phyloP scores from a whole-genome alignment of 2,113 vertebrate genomes.

The Pluvianellus socialis region DNA sequence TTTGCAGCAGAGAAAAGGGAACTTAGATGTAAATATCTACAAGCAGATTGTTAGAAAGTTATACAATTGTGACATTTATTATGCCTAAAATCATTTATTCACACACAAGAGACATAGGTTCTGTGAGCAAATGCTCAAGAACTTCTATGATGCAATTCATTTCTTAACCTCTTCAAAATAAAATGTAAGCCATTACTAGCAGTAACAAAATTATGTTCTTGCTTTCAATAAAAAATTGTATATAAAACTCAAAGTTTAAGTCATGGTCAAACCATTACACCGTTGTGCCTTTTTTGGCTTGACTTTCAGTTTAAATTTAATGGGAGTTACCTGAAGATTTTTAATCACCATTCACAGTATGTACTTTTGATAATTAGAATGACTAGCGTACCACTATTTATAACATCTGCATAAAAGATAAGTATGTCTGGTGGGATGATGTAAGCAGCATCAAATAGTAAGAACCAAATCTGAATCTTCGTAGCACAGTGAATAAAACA shows the following conservation, averaged over 20 bases:
- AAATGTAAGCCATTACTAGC: background rate
- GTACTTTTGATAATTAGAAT: background rate
- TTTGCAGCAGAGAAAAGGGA: background rate
- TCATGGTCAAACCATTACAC: background rate
- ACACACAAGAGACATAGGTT: background rate
- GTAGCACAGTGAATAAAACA: background rate
- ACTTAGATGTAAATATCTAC: background rate
- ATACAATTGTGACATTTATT: background rate
- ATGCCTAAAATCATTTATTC: background rate
- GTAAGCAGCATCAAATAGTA: background rate
- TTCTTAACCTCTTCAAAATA: background rate
- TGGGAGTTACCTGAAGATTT: background rate
- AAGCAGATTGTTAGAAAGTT: background rate
- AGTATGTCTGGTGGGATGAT: background rate
- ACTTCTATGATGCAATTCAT: background rate
- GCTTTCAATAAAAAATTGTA: background rate
- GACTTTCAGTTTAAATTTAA: background rate
- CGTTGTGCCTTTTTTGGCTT: background rate
- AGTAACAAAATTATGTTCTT: background rate
- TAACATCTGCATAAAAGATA: background rate
- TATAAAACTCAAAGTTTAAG: background rate
- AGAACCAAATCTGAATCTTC: background rate
- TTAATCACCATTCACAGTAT: background rate
- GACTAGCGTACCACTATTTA: background rate
- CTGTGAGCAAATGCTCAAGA: background rate